Evolutionary conservation across 2,113 vertebrate genomes (phyloP), one percentile per base, ranked within the genome.

Genomic region (Carassius carassius): DNA sequence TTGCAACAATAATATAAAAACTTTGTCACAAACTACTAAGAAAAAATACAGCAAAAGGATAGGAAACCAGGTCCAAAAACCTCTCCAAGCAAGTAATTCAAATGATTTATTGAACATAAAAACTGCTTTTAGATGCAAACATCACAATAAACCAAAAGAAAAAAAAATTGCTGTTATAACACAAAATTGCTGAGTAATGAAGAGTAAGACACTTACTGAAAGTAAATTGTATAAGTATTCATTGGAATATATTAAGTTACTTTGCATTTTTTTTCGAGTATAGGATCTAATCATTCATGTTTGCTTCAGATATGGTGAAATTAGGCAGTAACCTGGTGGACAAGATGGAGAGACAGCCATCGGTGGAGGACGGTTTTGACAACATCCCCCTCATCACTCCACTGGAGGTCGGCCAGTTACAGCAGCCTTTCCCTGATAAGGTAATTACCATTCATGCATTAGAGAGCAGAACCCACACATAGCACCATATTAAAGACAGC

Each of bases 381-480:
- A 96, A 94, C 86, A 94, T 96, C 85, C 96, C 96, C 25, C 93
- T 97, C 82, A 96, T 97, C 91, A 95, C 95, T 5, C 95, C 96
- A 3, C 90, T 97, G 90, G 96, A 97, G 63, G 96, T 96, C 89
- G 94, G 91, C 88, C 95, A 96, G 93, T 93, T 97, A 21, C 95
- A 95, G 86, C 93, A 95, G n/a, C 91, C 95, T 0, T 95, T 95
- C 35, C 80, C 95, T 23, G 95, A 97, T 83, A 96, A 96, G 95
- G 96, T 96, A 79, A 88, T 82, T 72, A 90, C 79, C 0, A n/a
- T 35, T 25, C 58, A 3, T 74, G 65, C 84, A 69, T 70, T 69
- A 72, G 63, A 82, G 82, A 82, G 47, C 54, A 60, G 78, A 72
- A 65, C 54, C 72, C 69, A 67, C 37, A 72, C n/a, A 21, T 37